Percentiles rank a stretch among this genome's conserved stretches.
These are phyloP conservation scores for Euspilapteryx auroguttella DNA, from an alignment of 2,888 invertebrate genomes.

Conservation along the genomic window DNA sequence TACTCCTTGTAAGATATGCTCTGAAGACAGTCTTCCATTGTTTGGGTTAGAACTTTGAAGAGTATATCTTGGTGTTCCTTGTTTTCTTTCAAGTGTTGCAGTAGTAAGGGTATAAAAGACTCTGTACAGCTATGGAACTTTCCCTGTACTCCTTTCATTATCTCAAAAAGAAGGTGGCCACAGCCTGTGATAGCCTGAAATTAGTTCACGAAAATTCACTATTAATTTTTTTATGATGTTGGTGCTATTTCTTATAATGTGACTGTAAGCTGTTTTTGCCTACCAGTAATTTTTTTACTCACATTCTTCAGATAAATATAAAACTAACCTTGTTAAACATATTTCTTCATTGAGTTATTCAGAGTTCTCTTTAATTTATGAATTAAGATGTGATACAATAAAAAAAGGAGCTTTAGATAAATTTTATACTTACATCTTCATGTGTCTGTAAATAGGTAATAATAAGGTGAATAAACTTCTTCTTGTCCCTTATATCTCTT, in stretches of 20 bases:
- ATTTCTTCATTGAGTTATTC: too few species aligned
- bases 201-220: constrained; percentile 9
- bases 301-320: too few species aligned
- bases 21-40: constrained; percentile 64
- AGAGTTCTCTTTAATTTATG: too few species aligned
- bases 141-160: constrained; percentile 78
- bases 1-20: constrained; percentile 66
- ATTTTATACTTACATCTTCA: constrained; percentile 71
- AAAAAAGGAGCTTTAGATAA: too few species aligned
- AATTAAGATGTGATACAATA: too few species aligned
- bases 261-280: too few species aligned
- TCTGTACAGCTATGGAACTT: constrained; percentile 86
- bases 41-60: constrained; percentile 67
- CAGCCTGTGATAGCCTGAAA: constrained; percentile 76
- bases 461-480: constrained; percentile 70
- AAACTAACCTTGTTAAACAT: too few species aligned
- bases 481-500: constrained; percentile 81
- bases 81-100: constrained; percentile 62
- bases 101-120: constrained; percentile 67
- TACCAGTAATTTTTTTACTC: too few species aligned
- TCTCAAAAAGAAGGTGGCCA: constrained; percentile 87
- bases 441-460: constrained; percentile 67
- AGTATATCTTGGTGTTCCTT: constrained; percentile 54
- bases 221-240: not conserved
- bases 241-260: not conserved